Base-by-base conservation (phyloP, 1,140 invertebrate genomes). In the Eupristina koningsbergeri region DNA sequence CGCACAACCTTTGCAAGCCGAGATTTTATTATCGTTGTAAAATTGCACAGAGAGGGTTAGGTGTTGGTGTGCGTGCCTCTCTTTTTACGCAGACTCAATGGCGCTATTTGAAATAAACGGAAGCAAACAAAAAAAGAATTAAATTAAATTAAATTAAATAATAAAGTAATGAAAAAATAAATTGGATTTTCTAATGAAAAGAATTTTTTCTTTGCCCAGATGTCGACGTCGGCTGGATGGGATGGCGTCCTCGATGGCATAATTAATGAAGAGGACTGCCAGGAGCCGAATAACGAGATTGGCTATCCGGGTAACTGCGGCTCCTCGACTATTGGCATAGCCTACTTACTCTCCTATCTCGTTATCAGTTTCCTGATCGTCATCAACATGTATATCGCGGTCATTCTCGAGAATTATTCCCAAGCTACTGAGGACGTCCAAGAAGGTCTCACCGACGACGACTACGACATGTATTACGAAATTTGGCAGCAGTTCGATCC, bases 401-500 rank as follows among this genome's bases (percentile, higher is more conserved):
- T 99, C 90, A 99, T 99, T 92, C 95, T 99, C 92, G 98, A 99
- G 93, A 99, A 99, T 93, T 99, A 99, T 93, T 98, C 97, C 81
- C 94, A 94, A 88, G 98, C 98, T 50, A 99, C 98, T 64, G 98
- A 99, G 93, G 98, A 99, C 92, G 98, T 99, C 67, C 98, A 99
- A 91, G 98, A 99, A 92, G 98, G 98, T 88, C 94, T 99, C 67
- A 99, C 98, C 47, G 98, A 99, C 90, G 98, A 99, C 92, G 98
- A 99, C 91, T 99, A 99, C 93, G 98, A 99, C 91, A 99, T 99
- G 98, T 99, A 99, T 93, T 99, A 99, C 91, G 98, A 99, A 93
- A 98, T 99, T 86, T 99, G 98, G 98, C 98, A 99, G 91, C 96
- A 98, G 88, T 99, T 98, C 92, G 98, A 99, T 93, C 98, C 98